Conservation (phyloP, 2,797 vertebrate genomes). For the Hypotaenidia philippensis region DNA sequence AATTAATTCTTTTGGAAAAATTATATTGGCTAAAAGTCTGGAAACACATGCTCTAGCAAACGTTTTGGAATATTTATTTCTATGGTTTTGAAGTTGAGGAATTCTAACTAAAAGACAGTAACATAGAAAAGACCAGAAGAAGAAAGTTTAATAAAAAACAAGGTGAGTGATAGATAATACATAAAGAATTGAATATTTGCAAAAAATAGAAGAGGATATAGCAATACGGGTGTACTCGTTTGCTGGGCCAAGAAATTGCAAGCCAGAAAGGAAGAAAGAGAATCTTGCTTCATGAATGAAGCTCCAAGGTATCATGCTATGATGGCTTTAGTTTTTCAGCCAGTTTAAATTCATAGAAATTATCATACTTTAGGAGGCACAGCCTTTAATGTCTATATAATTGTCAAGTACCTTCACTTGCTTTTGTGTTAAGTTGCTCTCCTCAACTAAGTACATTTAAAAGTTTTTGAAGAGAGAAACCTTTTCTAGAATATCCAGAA, state of each 20-base stretch:
- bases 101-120: background rate
- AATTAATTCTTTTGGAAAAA: background rate
- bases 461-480: background rate
- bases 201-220: background rate
- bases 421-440: background rate
- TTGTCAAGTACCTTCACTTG: background rate
- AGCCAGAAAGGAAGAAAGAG: background rate
- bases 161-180: background rate
- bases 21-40: background rate
- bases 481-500: background rate
- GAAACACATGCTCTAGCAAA: background rate
- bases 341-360: background rate
- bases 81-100: background rate
- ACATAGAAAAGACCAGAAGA: background rate
- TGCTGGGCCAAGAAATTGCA: background rate
- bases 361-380: background rate
- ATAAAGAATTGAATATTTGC: background rate
- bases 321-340: background rate
- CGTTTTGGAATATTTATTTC: background rate
- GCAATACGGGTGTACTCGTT: background rate
- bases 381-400: background rate
- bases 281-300: background rate
- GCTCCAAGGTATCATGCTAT: background rate
- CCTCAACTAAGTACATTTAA: background rate
- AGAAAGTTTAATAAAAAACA: background rate